Conservation (phyloP, 2,797 vertebrate species). For the Glossophaga mutica region DNA sequence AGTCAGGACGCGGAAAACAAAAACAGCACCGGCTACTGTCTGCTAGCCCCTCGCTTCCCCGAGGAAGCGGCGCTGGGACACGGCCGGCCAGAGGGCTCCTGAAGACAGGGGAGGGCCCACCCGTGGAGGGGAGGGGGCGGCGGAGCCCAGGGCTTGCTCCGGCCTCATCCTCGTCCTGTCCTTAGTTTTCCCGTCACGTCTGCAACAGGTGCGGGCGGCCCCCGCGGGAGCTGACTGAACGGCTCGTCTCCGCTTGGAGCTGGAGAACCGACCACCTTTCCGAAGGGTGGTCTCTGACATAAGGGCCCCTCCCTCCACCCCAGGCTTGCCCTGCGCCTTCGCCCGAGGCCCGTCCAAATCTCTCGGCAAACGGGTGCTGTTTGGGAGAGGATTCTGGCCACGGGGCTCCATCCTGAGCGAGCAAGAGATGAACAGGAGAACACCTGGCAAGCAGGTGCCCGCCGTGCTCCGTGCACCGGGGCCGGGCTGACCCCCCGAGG, state of each 20-base stretch:
- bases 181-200: accelerated
- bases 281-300: background rate
- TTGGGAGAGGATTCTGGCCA: background rate
- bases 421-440: accelerated
- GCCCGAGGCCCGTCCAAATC: accelerated
- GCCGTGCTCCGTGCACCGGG: accelerated
- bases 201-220: accelerated
- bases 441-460: background rate
- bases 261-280: background rate
- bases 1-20: conserved; percentile 22
- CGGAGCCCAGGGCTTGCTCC: accelerated
- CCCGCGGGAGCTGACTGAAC: accelerated
- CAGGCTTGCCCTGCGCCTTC: accelerated
- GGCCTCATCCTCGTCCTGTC: accelerated
- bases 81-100: background rate
- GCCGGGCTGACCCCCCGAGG: accelerated
- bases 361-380: background rate
- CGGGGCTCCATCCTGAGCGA: accelerated
- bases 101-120: background rate
- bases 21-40: background rate
- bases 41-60: accelerated
- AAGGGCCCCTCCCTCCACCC: background rate
- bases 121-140: accelerated
- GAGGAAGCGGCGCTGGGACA: accelerated
- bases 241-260: background rate